A percentile compares a stretch with the other conserved stretches of the same genome.
These are phyloP conservation scores for Anthonomus grandis DNA, from an alignment of 1,140 invertebrate species.

Conservation along the genomic window DNA sequence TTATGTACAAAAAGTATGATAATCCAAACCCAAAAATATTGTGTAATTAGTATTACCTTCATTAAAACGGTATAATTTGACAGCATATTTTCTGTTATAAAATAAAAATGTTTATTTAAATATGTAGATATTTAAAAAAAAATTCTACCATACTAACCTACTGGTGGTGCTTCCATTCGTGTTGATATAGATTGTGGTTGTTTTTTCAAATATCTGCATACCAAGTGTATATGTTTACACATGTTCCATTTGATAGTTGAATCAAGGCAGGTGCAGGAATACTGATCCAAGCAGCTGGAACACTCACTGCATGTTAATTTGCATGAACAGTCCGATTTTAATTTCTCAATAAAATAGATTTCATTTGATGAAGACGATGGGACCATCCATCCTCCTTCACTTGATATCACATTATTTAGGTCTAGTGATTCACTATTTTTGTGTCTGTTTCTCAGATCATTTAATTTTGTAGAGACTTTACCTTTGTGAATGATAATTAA, in stretches of 20 bases:
- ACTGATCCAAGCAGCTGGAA: slow-evolving; percentile 16
- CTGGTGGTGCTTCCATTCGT: too few relatives aligned
- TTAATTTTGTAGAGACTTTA: slow-evolving; percentile 15
- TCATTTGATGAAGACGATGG: slow-evolving; percentile 15
- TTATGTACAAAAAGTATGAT: too few relatives aligned
- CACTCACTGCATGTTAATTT: slow-evolving; percentile 17
- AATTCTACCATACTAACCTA: too few relatives aligned
- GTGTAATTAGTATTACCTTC: too few relatives aligned
- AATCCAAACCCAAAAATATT: too few relatives aligned
- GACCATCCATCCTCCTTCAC: slow-evolving; percentile 1
- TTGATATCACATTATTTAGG: not conserved
- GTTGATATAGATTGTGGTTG: too few relatives aligned
- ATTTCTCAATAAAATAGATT: slow-evolving; percentile 9
- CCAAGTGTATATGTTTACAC: slow-evolving; percentile 24
- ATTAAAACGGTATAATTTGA: too few relatives aligned
- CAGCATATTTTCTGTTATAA: too few relatives aligned
- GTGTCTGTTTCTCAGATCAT: slow-evolving; percentile 9
- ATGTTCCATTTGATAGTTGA: slow-evolving; percentile 21
- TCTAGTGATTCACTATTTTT: slow-evolving; percentile 10
- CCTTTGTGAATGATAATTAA: slow-evolving; percentile 11
- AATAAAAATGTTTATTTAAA: too few relatives aligned
- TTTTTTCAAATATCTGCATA: too few relatives aligned
- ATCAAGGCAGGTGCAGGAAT: slow-evolving; percentile 22
- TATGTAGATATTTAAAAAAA: too few relatives aligned
- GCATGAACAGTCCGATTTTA: slow-evolving; percentile 5